phyloP scores from a whole-genome alignment of 2,113 vertebrate species.

The Proteles cristata region DNA sequence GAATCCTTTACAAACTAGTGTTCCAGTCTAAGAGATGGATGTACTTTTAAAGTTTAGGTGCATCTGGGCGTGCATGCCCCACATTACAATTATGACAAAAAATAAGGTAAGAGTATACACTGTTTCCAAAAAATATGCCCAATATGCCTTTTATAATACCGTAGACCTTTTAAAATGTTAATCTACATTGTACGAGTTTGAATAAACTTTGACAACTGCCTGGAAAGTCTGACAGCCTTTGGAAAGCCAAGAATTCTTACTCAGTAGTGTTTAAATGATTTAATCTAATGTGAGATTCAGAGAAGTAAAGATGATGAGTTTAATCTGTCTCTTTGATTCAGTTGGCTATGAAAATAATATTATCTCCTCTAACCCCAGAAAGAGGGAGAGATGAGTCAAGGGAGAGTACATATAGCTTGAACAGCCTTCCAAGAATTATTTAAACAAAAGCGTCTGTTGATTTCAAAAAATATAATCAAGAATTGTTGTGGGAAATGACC shows the following conservation, averaged over 20 bases:
- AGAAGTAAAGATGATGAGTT: conserved; percentile 79
- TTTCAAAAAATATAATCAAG: conserved; percentile 41
- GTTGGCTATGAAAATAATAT: conserved; percentile 77
- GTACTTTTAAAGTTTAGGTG: background rate
- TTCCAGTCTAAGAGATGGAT: background rate
- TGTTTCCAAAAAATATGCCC: background rate
- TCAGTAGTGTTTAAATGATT: conserved; percentile 81
- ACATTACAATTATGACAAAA: conserved; percentile 24
- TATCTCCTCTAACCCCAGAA: conserved; percentile 52
- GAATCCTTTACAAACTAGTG: background rate
- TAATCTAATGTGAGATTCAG: conserved; percentile 81
- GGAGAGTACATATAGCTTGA: background rate
- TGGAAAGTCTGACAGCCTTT: conserved; percentile 74
- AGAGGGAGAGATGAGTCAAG: background rate
- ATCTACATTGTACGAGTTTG: conserved; percentile 63
- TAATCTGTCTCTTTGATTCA: conserved; percentile 80
- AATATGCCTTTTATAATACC: conserved; percentile 63
- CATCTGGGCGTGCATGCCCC: background rate
- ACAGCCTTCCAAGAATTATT: background rate
- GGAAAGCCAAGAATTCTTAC: conserved; percentile 83
- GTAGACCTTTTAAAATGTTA: conserved; percentile 80
- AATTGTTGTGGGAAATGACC: conserved; percentile 67
- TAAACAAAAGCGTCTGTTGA: conserved; percentile 50
- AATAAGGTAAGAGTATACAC: background rate
- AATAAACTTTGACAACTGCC: conserved; percentile 74